These are phyloP conservation scores for Stenichneumon culpator DNA, from an alignment of 2,888 invertebrate species.

Conservation along the genomic window DNA sequence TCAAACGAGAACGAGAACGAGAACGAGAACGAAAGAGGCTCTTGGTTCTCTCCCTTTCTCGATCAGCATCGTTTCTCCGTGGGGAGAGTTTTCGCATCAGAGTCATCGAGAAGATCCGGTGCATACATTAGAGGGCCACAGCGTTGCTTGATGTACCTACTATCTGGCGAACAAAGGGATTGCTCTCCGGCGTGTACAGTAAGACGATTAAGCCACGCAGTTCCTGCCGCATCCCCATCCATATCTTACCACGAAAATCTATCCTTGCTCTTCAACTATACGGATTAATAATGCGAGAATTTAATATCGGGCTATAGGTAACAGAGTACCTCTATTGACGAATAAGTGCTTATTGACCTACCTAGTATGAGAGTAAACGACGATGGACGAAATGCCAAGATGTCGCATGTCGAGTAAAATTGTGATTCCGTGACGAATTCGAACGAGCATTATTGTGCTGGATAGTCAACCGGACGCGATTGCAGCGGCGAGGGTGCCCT, in stretches of 20 bases:
- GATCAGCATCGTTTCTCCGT: slow-evolving; percentile 68
- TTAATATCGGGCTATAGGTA: not conserved
- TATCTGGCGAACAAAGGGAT: slow-evolving; percentile 78
- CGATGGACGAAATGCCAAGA: not conserved
- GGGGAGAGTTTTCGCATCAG: slow-evolving; percentile 77
- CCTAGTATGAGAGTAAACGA: not conserved
- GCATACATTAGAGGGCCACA: slow-evolving; percentile 81
- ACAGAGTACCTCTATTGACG: not conserved
- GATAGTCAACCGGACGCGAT: slow-evolving; percentile 76
- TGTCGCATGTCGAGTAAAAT: not conserved
- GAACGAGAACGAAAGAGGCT: slow-evolving; percentile 60
- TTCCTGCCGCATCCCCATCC: slow-evolving; percentile 54
- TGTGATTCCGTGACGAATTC: slow-evolving; percentile 38
- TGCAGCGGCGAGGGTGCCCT: slow-evolving; percentile 79
- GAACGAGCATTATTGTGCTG: slow-evolving; percentile 73
- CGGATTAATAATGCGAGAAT: slow-evolving; percentile 39
- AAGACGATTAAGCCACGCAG: slow-evolving; percentile 78
- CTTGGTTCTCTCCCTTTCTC: slow-evolving; percentile 72
- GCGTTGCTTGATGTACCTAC: slow-evolving; percentile 71
- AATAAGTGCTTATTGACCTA: not conserved
- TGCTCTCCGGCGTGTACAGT: slow-evolving; percentile 73
- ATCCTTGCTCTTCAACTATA: not conserved
- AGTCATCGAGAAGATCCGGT: slow-evolving; percentile 80
- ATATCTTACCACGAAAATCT: not conserved
- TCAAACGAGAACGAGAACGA: slow-evolving; percentile 69